Evolutionary conservation across 2,113 vertebrate genomes (phyloP).

Genomic region (Charadrius vociferus): DNA sequence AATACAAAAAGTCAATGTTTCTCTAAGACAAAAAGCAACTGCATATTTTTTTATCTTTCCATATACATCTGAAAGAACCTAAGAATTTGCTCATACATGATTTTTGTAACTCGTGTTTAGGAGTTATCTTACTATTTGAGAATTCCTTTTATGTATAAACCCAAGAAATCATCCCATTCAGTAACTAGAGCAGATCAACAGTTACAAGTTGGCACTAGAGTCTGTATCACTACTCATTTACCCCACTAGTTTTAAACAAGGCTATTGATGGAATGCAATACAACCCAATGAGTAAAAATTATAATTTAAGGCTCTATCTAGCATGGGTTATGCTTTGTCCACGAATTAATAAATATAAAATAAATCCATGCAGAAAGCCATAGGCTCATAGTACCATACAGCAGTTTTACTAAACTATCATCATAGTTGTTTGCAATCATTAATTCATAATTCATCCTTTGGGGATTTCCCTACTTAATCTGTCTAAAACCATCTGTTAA

Average conservation of each 20-base stretch:
- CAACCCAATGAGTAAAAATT: background rate
- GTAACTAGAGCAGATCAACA: background rate
- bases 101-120: background rate
- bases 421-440: slow-evolving; percentile 47
- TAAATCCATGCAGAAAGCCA: background rate
- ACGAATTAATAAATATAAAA: background rate
- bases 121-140: background rate
- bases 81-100: background rate
- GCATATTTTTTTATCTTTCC: background rate
- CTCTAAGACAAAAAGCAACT: background rate
- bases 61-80: background rate
- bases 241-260: background rate
- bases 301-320: background rate
- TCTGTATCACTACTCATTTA: background rate
- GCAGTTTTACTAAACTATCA: slow-evolving; percentile 23
- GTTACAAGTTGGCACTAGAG: background rate
- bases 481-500: slow-evolving; percentile 63
- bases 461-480: slow-evolving; percentile 32
- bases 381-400: background rate
- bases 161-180: background rate
- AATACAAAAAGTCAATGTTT: background rate
- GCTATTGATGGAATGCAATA: background rate
- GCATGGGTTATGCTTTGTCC: background rate
- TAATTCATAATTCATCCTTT: slow-evolving; percentile 41
- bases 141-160: background rate